phyloP scores from a whole-genome alignment of 2,113 vertebrate species.

The Cyprinodon variegatus region DNA sequence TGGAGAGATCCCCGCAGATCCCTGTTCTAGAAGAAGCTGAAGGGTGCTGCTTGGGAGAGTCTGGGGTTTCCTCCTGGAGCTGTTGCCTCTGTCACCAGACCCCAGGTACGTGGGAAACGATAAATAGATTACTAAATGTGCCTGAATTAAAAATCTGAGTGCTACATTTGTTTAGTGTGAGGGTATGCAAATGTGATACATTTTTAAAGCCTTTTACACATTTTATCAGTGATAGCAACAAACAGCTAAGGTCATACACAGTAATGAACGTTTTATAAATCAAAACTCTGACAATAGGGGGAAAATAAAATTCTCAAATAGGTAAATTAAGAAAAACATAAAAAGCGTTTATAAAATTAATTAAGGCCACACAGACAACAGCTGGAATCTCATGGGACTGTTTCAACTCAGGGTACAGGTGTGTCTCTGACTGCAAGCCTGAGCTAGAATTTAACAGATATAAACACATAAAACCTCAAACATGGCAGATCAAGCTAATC shows the following conservation, averaged over 20 bases:
- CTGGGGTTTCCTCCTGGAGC: too few species aligned
- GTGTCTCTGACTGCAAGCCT: neutral
- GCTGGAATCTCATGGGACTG: neutral
- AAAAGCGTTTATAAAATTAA: neutral
- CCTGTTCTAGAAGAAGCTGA: too few species aligned
- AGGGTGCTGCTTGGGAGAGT: too few species aligned
- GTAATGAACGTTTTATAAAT: neutral
- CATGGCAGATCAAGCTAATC: neutral
- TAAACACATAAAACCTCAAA: conserved; percentile 9
- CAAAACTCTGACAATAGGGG: neutral
- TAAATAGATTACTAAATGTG: too few species aligned
- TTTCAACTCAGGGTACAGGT: neutral
- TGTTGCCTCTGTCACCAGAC: too few species aligned
- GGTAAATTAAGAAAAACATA: neutral
- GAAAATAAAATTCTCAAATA: neutral
- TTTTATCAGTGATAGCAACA: neutral
- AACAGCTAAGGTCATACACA: neutral
- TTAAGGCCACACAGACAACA: neutral
- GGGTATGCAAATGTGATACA: too few species aligned
- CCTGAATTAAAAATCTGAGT: too few species aligned
- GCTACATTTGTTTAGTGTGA: too few species aligned
- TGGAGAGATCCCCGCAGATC: too few species aligned
- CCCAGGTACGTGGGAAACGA: too few species aligned
- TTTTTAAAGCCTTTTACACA: too few species aligned
- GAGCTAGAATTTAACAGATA: neutral